Evolutionary conservation across 1,140 invertebrate species (phyloP), one percentile per base, ranked within the genome.

Genomic region (Nymphalis io): DNA sequence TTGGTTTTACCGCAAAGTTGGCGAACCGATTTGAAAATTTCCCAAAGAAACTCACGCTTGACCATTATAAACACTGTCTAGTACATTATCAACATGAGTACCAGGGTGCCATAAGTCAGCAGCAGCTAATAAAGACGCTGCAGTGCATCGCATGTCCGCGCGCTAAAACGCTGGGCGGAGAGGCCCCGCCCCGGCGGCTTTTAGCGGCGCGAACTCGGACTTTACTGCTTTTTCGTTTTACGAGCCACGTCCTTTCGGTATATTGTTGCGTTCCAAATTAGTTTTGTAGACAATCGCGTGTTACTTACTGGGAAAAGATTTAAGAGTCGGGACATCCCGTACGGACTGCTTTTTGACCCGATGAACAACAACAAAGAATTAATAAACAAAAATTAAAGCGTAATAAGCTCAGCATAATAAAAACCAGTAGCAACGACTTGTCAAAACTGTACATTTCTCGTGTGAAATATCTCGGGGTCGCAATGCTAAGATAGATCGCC

Each of bases 201-300:
- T 80, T 76, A 82, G 76, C 71, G 80, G 76, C 71, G 80, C 73
- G 71, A 76, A 74, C 73, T 75, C 76, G 70, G 72, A 76, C 78
- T 80, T 83, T 79, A 82, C 75, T 81, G 81, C 82, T 74, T 78
- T 79, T 74, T 72, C 78, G 67, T 80, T 87, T 87, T 87, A 85
- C 81, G 82, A 82, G 70, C 63, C 39, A 62, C 64, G 57, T 59
- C 65, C 79, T 78, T 55, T 65, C 55, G 58, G 60, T 75, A 78
- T 84, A 82, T 84, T 85, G 81, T 84, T 84, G 82, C 78, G 73
- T 75, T 78, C 74, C 72, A 80, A 86, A 83, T 83, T 84, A 82
- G 76, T 74, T 79, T 79, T 76, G 76, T 79, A 79, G 76, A 74
- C 74, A 79, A 75, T 78, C 74, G 67, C 76, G 76, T 76, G 72